phyloP scores from a whole-genome alignment of 2,888 invertebrate genomes.

The Volucella zonaria region DNA sequence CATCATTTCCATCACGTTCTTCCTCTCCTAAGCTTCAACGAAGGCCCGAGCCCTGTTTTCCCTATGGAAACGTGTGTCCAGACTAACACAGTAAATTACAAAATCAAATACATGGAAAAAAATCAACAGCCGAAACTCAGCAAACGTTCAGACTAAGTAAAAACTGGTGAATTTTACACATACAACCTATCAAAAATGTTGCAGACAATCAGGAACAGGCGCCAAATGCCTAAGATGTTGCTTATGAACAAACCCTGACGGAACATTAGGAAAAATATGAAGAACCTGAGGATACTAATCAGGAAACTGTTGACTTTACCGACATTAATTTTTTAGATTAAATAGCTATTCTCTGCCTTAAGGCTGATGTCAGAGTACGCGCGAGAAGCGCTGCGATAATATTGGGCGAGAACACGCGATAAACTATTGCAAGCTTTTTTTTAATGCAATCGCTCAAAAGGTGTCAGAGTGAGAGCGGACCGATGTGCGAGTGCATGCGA shows the following conservation, averaged over 20 bases:
- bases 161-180: too few relatives aligned
- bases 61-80: conserved; percentile 8
- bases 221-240: background rate
- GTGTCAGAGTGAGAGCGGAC: too few relatives aligned
- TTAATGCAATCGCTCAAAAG: too few relatives aligned
- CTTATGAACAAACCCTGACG: background rate
- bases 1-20: conserved; percentile 6
- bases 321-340: conserved; percentile 22
- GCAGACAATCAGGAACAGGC: background rate
- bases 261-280: background rate
- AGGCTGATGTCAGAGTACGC: too few relatives aligned
- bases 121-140: conserved; percentile 3
- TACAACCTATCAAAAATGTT: background rate
- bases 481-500: too few relatives aligned
- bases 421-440: too few relatives aligned
- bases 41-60: background rate
- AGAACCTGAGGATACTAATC: background rate
- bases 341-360: conserved; percentile 14
- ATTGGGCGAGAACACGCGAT: too few relatives aligned
- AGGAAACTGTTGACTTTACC: background rate
- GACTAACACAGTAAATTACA: conserved; percentile 10
- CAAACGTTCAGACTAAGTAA: background rate
- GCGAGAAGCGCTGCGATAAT: too few relatives aligned
- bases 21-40: conserved; percentile 9
- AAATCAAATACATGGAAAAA: conserved; percentile 12